phyloP scores from a whole-genome alignment of 2,797 vertebrate genomes.

The Lepidocolaptes lacrymiger region DNA sequence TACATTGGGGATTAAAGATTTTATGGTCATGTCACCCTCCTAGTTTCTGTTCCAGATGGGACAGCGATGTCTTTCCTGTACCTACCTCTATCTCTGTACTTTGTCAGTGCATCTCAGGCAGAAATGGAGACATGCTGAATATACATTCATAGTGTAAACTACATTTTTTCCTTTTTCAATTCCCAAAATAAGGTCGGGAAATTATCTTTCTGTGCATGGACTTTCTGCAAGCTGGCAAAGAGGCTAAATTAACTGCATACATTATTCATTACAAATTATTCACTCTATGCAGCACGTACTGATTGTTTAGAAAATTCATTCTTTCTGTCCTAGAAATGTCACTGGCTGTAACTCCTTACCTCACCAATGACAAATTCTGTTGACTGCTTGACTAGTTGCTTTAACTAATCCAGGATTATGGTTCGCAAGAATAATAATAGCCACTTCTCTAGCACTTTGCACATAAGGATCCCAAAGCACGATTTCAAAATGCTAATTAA shows the following conservation, averaged over 20 bases:
- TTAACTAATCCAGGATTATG: slow-evolving; percentile 49
- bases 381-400: slow-evolving; percentile 55
- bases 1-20: not conserved
- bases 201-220: slow-evolving; percentile 43
- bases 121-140: not conserved
- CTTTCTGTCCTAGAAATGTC: slow-evolving; percentile 71
- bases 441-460: not conserved
- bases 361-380: slow-evolving; percentile 51
- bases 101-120: not conserved
- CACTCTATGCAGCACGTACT: slow-evolving; percentile 45
- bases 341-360: slow-evolving; percentile 56
- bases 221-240: slow-evolving; percentile 56
- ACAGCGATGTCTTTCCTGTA: not conserved
- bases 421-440: slow-evolving; percentile 21
- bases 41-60: not conserved
- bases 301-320: slow-evolving; percentile 67
- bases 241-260: slow-evolving; percentile 60
- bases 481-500: slow-evolving; percentile 54
- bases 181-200: not conserved
- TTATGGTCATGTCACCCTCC: not conserved
- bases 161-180: not conserved
- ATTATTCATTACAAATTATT: slow-evolving; percentile 69
- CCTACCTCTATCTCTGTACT: not conserved
- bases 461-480: not conserved
- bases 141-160: not conserved